These are phyloP conservation scores for Drosophila dives DNA, from an alignment of 2,888 invertebrate genomes.

Conservation along the genomic window DNA sequence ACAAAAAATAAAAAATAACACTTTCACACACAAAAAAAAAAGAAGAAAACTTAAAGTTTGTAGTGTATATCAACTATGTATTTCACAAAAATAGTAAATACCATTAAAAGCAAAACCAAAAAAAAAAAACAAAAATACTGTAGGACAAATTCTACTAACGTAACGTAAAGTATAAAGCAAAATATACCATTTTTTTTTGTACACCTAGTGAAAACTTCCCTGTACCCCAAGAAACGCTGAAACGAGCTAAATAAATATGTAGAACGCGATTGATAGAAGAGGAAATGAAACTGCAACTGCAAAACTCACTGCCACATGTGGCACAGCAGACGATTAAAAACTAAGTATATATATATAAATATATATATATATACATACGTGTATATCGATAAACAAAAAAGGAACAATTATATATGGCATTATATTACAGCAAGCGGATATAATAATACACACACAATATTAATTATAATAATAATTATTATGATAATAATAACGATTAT, in stretches of 20 bases:
- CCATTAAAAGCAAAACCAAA: constrained; percentile 40
- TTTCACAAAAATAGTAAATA: constrained; percentile 68
- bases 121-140: constrained; percentile 47
- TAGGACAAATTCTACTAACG: constrained; percentile 71
- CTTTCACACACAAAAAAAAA: constrained; percentile 42
- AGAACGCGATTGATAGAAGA: constrained; percentile 14
- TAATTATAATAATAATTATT: constrained; percentile 47
- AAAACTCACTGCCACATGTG: constrained; percentile 26
- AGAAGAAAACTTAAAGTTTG: constrained; percentile 66
- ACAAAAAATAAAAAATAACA: constrained; percentile 50
- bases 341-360: constrained; percentile 55
- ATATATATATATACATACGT: constrained; percentile 25
- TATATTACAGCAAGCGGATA: constrained; percentile 69
- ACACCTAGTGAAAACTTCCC: constrained; percentile 62
- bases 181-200: constrained; percentile 62
- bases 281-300: constrained; percentile 2
- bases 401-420: constrained; percentile 72
- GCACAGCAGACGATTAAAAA: constrained; percentile 32
- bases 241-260: constrained; percentile 38
- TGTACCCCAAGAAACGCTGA: constrained; percentile 39
- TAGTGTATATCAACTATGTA: constrained; percentile 75
- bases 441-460: constrained; percentile 57
- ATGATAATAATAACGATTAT: constrained; percentile 52
- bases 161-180: constrained; percentile 39
- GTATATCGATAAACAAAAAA: constrained; percentile 40